Evolutionary conservation across 2,797 vertebrate genomes (phyloP).

Genomic region (Smutsia gigantea): DNA sequence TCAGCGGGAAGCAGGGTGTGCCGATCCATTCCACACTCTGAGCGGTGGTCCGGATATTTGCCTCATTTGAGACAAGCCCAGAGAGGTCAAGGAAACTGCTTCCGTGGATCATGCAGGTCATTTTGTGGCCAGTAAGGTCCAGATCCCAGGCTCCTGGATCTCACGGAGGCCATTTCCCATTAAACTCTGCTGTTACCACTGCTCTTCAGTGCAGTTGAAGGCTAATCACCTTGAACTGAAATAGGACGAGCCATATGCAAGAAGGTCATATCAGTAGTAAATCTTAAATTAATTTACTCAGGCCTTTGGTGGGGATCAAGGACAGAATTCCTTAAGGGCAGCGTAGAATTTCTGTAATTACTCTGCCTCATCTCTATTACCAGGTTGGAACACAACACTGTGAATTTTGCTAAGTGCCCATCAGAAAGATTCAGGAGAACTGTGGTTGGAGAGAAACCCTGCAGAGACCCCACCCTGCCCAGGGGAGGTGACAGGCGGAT

Average conservation of each 20-base stretch:
- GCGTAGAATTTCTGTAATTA: neutral
- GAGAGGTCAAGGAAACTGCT: neutral
- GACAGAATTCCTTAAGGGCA: neutral
- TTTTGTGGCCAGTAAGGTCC: neutral
- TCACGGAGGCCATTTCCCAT: neutral
- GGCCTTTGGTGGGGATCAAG: no score
- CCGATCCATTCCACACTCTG: rapidly evolving
- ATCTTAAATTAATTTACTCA: neutral
- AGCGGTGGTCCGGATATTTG: neutral
- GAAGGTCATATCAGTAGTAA: neutral
- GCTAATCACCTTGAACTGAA: rapidly evolving
- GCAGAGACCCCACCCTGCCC: no score
- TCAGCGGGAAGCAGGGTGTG: no score
- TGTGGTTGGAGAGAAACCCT: neutral
- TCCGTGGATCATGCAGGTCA: neutral
- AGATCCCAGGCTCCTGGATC: neutral
- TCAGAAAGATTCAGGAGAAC: neutral
- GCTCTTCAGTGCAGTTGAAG: rapidly evolving
- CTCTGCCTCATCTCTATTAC: neutral
- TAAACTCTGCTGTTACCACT: rapidly evolving
- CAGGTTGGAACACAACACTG: neutral
- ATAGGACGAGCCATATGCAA: neutral
- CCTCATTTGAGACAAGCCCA: neutral
- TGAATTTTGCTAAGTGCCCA: neutral
- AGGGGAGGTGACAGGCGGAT: no score